Percentiles rank a stretch among this genome's conserved stretches.
phyloP scores from a whole-genome alignment of 2,797 vertebrate species.

The Buceros bicornis region DNA sequence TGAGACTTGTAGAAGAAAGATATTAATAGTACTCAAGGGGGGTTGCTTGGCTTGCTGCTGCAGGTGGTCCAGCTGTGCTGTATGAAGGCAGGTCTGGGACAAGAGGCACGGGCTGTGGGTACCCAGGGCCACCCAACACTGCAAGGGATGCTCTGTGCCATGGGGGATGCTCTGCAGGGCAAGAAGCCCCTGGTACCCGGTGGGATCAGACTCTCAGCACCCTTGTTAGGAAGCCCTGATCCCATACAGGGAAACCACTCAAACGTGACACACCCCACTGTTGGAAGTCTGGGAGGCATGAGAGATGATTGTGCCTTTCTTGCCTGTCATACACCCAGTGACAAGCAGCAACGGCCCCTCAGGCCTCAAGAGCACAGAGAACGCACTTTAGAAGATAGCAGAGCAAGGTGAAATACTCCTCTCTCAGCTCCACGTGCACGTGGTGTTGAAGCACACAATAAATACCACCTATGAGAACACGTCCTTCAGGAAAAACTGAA shows the following conservation, averaged over 20 bases:
- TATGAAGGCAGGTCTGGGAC: not conserved
- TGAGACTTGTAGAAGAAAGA: slow-evolving; percentile 33
- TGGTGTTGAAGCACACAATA: not conserved
- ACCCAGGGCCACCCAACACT: not conserved
- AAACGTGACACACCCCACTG: not conserved
- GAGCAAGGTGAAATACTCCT: not conserved
- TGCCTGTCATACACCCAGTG: not conserved
- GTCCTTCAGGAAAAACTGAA: not conserved
- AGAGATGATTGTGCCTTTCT: not conserved
- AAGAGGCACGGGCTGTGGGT: not conserved
- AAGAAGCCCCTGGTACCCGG: fast-evolving
- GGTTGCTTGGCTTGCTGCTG: slow-evolving; percentile 30
- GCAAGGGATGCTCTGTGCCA: not conserved
- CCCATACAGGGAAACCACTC: not conserved
- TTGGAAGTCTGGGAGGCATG: not conserved
- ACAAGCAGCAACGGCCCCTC: not conserved
- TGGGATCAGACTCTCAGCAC: not conserved
- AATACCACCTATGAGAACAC: not conserved
- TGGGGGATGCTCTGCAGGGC: not conserved
- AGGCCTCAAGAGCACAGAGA: not conserved
- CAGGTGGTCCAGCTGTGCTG: not conserved
- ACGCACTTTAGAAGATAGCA: not conserved
- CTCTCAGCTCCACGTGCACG: fast-evolving
- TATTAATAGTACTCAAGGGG: slow-evolving; percentile 56
- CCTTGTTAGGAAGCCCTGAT: not conserved